Conservation (phyloP, 2,113 vertebrate genomes). For the Mesoclemmys tuberculata region DNA sequence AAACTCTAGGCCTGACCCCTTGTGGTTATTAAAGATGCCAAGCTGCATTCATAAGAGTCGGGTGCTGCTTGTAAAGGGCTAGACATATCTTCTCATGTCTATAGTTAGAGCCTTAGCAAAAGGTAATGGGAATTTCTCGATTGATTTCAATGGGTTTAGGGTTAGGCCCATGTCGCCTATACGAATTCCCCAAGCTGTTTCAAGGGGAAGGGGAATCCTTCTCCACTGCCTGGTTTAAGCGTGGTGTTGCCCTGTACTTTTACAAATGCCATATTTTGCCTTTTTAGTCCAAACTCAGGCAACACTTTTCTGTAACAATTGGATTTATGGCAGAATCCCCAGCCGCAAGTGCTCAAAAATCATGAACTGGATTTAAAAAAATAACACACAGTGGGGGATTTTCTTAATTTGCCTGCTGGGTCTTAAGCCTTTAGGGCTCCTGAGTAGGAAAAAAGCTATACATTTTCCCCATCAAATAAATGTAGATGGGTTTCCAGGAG, state of each 20-base stretch:
- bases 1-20: neutral
- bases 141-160: neutral
- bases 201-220: neutral
- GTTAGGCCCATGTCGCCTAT: neutral
- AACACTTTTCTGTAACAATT: conserved; percentile 13
- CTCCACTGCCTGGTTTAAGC: neutral
- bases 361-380: neutral
- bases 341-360: neutral
- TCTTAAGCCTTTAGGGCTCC: no score
- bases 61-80: neutral
- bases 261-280: neutral
- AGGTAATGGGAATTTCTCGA: accelerated
- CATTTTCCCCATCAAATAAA: no score
- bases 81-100: neutral
- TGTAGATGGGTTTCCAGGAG: no score
- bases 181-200: neutral
- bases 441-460: no score
- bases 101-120: neutral
- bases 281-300: neutral
- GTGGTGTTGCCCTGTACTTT: neutral
- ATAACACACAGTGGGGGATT: accelerated
- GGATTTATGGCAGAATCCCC: neutral
- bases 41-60: neutral
- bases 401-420: no score
- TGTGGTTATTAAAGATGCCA: neutral